Conservation (phyloP, 2,797 vertebrate species). For the Choloepus didactylus region DNA sequence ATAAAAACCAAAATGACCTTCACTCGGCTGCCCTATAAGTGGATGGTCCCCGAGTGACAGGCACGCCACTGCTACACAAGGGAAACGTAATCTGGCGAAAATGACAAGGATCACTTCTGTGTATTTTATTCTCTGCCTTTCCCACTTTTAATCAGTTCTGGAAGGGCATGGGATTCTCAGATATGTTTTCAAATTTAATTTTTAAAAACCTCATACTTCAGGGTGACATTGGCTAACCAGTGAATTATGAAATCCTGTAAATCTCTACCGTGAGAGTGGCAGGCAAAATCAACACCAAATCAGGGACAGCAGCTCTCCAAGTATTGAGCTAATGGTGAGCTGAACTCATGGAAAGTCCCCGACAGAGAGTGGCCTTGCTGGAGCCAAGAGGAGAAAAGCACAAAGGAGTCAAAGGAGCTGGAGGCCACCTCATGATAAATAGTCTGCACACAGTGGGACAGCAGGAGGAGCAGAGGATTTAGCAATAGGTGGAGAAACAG, state of each 20-base stretch:
- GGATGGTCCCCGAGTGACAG: conserved; percentile 76
- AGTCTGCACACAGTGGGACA: background rate
- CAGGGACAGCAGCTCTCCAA: background rate
- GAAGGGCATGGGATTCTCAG: conserved; percentile 65
- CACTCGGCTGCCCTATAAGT: conserved; percentile 60
- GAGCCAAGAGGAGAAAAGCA: background rate
- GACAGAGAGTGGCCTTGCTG: background rate
- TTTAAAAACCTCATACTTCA: conserved; percentile 70
- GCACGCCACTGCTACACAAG: background rate
- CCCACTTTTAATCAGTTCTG: conserved; percentile 78
- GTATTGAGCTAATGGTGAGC: fast-evolving
- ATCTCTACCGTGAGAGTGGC: background rate
- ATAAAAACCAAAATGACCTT: conserved; percentile 79
- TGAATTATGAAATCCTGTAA: conserved; percentile 70
- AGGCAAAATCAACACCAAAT: background rate
- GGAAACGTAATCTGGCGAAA: conserved; percentile 77
- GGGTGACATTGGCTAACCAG: conserved; percentile 59
- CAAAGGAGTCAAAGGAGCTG: background rate
- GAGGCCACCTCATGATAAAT: background rate
- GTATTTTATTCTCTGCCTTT: conserved; percentile 63
- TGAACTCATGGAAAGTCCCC: fast-evolving
- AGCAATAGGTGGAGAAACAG: background rate
- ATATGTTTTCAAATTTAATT: conserved; percentile 72
- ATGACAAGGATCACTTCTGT: conserved; percentile 63
- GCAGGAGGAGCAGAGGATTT: background rate